These are phyloP conservation scores for Sinosuthora webbiana DNA, from an alignment of 2,113 vertebrate species.

Conservation along the genomic window DNA sequence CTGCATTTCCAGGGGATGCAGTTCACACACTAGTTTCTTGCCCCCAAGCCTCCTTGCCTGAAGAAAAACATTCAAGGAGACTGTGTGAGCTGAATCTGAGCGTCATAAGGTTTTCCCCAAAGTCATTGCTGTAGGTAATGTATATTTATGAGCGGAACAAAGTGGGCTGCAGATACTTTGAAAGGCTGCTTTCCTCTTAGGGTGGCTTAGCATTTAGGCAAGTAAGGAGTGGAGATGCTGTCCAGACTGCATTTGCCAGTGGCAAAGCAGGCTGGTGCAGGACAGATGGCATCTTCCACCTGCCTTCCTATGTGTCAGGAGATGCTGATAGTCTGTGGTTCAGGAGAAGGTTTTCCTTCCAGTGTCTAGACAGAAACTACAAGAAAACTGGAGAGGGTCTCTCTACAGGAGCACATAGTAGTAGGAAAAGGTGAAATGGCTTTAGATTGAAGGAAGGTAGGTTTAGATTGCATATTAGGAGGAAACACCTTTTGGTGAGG, in stretches of 20 bases:
- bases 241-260: neutral
- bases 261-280: neutral
- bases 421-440: neutral
- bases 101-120: neutral
- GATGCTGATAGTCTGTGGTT: neutral
- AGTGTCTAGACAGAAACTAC: neutral
- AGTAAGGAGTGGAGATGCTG: neutral
- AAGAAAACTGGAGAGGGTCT: neutral
- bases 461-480: neutral
- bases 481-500: accelerated
- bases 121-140: slow-evolving; percentile 41
- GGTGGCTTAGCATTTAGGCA: neutral
- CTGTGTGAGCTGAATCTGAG: slow-evolving; percentile 23
- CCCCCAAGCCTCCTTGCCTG: slow-evolving; percentile 2
- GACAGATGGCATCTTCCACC: neutral
- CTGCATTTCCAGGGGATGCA: neutral
- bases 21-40: neutral
- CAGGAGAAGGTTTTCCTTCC: neutral
- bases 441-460: neutral
- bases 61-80: slow-evolving; percentile 46
- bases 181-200: neutral
- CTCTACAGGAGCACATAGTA: neutral
- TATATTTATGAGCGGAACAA: slow-evolving; percentile 55
- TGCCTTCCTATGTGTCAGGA: accelerated
- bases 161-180: slow-evolving; percentile 11